Evolutionary conservation across 2,888 invertebrate genomes (phyloP).

Genomic region (Rhynchonema sp.): DNA sequence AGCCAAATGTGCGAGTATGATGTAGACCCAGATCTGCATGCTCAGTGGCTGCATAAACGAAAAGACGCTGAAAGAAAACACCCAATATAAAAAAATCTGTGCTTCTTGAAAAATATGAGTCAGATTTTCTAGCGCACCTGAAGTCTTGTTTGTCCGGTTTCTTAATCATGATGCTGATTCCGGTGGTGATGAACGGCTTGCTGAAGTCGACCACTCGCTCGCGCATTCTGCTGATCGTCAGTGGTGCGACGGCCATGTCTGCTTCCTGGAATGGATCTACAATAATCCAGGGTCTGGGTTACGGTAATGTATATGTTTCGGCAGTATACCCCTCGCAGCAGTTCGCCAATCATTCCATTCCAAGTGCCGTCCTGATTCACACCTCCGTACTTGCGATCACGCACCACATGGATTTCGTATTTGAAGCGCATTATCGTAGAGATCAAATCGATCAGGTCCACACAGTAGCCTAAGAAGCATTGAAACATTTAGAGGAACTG

Average conservation of each 20-base stretch:
- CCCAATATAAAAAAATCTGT: neutral
- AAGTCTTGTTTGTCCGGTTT: slow-evolving; percentile 47
- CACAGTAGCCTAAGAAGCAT: slow-evolving; percentile 34
- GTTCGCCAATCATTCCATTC: slow-evolving; percentile 28
- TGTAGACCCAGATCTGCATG: slow-evolving; percentile 73
- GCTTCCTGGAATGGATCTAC: slow-evolving; percentile 54
- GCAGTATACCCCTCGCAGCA: slow-evolving; percentile 17
- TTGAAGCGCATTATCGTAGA: slow-evolving; percentile 28
- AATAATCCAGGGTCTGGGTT: too few species aligned
- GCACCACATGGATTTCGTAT: slow-evolving; percentile 27
- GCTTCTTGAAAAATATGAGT: too few species aligned
- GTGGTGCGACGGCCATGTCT: slow-evolving; percentile 78
- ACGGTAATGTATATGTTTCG: too few species aligned
- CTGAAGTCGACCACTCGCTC: slow-evolving; percentile 89
- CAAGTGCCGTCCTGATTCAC: slow-evolving; percentile 23
- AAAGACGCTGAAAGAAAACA: slow-evolving; percentile 60
- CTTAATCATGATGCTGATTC: slow-evolving; percentile 82
- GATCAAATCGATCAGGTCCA: slow-evolving; percentile 31
- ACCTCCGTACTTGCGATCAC: slow-evolving; percentile 29
- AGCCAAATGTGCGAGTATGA: slow-evolving; percentile 69
- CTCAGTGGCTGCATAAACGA: slow-evolving; percentile 88
- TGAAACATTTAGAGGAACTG: too few species aligned
- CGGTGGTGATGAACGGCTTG: slow-evolving; percentile 89
- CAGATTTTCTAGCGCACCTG: slow-evolving; percentile 32
- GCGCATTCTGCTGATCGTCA: slow-evolving; percentile 82